A percentile compares a stretch with the other conserved stretches of the same genome.
phyloP scores from a whole-genome alignment of 2,113 vertebrate species.

The Phalacrocorax brasilianus region DNA sequence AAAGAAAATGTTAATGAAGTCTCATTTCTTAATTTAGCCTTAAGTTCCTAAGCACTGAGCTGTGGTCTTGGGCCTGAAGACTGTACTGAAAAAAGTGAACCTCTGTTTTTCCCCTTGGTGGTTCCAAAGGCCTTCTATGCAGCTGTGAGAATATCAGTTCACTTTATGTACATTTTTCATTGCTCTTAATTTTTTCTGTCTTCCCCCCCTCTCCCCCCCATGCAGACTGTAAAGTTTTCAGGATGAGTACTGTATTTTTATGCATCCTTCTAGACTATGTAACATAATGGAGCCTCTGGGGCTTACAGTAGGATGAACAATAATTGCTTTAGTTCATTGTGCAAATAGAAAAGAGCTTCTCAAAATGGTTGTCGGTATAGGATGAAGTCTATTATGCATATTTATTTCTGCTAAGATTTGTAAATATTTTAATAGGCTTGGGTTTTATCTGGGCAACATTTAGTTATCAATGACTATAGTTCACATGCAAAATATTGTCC shows the following conservation, averaged over 20 bases:
- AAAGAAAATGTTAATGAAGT: not conserved
- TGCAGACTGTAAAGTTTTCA: not conserved
- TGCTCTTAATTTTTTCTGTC: not conserved
- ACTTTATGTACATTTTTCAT: not conserved
- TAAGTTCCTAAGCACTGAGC: not conserved
- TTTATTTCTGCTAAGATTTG: constrained; percentile 27
- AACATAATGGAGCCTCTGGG: constrained; percentile 14
- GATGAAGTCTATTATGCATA: not conserved
- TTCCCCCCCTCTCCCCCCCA: accelerated
- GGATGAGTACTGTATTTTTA: not conserved
- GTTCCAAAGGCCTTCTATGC: not conserved
- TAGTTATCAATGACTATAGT: not conserved
- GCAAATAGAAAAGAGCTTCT: constrained; percentile 31
- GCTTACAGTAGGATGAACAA: constrained; percentile 1
- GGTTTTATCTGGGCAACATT: not conserved
- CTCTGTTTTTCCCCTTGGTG: accelerated
- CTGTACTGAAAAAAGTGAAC: accelerated
- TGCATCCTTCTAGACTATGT: not conserved
- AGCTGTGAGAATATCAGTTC: not conserved
- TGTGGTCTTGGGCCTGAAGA: not conserved
- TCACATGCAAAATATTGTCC: not conserved
- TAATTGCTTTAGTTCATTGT: constrained; percentile 50
- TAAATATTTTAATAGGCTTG: constrained; percentile 55
- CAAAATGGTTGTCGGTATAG: constrained; percentile 35
- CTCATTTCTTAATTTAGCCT: not conserved